These are phyloP conservation scores for Ditylenchus dipsaci DNA, from an alignment of 1,140 invertebrate species.

Conservation along the genomic window DNA sequence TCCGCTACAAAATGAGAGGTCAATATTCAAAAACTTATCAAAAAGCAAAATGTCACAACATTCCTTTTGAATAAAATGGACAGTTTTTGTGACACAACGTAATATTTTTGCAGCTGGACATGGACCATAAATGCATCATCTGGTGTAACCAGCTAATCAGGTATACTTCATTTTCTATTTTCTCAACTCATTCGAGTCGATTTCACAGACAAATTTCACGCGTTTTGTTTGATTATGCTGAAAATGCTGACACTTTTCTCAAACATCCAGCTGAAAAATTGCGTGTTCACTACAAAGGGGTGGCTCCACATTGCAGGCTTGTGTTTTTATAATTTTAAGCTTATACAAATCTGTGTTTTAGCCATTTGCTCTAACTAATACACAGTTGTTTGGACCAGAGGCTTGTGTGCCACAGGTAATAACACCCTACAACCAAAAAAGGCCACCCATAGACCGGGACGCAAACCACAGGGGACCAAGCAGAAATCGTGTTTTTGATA, in stretches of 20 bases:
- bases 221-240: slow-evolving; percentile 41
- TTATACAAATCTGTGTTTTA: no score
- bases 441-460: no score
- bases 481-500: no score
- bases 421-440: not conserved
- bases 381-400: not conserved
- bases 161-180: slow-evolving; percentile 12
- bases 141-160: slow-evolving; percentile 51
- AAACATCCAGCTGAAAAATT: slow-evolving; percentile 11
- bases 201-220: slow-evolving; percentile 36
- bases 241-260: slow-evolving; percentile 3
- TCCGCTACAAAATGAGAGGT: no score
- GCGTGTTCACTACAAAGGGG: slow-evolving; percentile 15
- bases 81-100: no score
- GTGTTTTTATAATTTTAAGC: no score
- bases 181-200: not conserved
- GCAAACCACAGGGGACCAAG: no score
- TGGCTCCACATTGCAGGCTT: not conserved
- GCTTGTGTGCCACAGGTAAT: not conserved
- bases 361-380: not conserved
- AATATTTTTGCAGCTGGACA: slow-evolving; percentile 30
- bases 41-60: no score
- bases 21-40: no score
- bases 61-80: no score
- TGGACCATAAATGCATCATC: slow-evolving; percentile 49